A percentile compares a stretch with the other conserved stretches of the same genome.
Evolutionary conservation across 2,888 invertebrate genomes (phyloP).

Genomic region (Poecilus cupreus): DNA sequence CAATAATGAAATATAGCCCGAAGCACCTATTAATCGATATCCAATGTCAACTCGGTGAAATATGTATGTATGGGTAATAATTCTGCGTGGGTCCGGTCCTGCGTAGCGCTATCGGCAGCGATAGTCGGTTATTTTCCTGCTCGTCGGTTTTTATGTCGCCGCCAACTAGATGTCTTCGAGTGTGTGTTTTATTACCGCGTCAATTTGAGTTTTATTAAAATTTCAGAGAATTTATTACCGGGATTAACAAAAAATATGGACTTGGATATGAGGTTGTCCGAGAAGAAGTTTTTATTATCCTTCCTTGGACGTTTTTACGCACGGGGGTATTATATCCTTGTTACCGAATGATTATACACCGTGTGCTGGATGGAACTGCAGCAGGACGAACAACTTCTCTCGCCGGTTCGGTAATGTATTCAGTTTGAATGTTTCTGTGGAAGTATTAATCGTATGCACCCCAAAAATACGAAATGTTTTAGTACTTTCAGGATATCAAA

Average conservation of each 20-base stretch:
- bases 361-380: background rate
- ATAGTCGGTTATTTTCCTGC: slow-evolving; percentile 17
- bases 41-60: background rate
- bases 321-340: background rate
- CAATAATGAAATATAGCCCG: background rate
- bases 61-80: background rate
- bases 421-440: slow-evolving; percentile 1
- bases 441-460: slow-evolving; percentile 40
- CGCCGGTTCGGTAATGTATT: background rate
- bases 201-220: slow-evolving; percentile 55
- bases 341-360: slow-evolving; percentile 7
- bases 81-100: slow-evolving; percentile 18
- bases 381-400: background rate
- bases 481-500: slow-evolving; percentile 6
- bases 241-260: slow-evolving; percentile 54
- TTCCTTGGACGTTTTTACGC: background rate
- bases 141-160: slow-evolving; percentile 30
- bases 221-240: slow-evolving; percentile 46
- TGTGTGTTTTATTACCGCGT: slow-evolving; percentile 47
- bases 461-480: slow-evolving; percentile 11
- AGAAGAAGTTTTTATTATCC: slow-evolving; percentile 44
- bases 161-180: slow-evolving; percentile 45
- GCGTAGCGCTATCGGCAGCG: background rate
- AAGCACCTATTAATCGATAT: slow-evolving; percentile 1
- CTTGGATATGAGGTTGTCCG: slow-evolving; percentile 31